phyloP scores from a whole-genome alignment of 2,113 vertebrate species.

The Onychostruthus taczanowskii region DNA sequence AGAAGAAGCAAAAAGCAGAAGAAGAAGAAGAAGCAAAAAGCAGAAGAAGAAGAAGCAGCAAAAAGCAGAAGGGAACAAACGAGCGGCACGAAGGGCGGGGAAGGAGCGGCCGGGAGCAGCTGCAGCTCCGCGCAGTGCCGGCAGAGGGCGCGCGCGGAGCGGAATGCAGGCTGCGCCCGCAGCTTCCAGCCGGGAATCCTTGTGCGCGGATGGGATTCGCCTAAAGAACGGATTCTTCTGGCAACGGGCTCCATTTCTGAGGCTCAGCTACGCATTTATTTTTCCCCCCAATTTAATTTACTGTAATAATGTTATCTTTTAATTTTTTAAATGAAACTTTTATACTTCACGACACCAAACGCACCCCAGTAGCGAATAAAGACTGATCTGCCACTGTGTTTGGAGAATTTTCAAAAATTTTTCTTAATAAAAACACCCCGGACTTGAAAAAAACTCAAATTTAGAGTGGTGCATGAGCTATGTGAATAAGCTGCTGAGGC shows the following conservation, averaged over 20 bases:
- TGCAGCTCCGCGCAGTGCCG: neutral
- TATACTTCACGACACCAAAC: neutral
- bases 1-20: too few relatives aligned
- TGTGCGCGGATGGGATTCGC: accelerated
- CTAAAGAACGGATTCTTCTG: accelerated
- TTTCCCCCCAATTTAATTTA: neutral
- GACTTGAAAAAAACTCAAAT: neutral
- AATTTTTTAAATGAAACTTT: neutral
- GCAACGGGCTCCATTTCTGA: accelerated
- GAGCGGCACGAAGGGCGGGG: neutral
- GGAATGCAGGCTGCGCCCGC: neutral
- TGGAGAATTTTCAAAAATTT: neutral
- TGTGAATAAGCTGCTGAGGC: neutral
- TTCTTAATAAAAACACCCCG: neutral
- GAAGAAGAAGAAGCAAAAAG: too few relatives aligned
- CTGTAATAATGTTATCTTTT: neutral
- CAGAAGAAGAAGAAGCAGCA: too few relatives aligned
- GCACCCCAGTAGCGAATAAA: neutral
- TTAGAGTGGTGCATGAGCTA: neutral
- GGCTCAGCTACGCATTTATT: neutral
- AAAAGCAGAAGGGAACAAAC: accelerated
- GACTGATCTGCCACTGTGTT: neutral
- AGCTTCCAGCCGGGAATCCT: accelerated
- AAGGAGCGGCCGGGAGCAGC: neutral
- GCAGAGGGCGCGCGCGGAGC: neutral